Evolutionary conservation across 2,113 vertebrate species (phyloP).

Genomic region (Argyrosomus japonicus): DNA sequence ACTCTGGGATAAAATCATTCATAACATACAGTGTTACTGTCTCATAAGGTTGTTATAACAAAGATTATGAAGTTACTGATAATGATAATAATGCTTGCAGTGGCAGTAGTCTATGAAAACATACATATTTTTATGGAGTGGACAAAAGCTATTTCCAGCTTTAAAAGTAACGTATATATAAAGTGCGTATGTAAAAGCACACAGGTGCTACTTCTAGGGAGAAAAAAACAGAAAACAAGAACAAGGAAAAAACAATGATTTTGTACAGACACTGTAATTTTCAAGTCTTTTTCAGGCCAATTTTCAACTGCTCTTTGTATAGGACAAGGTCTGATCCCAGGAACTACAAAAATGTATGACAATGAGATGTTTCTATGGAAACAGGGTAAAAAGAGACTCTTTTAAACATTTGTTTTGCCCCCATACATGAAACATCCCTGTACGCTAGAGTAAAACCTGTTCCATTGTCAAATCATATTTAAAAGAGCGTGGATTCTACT

Average conservation of each 20-base stretch:
- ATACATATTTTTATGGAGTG: constrained; percentile 67
- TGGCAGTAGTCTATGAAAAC: constrained; percentile 51
- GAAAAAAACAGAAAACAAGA: constrained; percentile 28
- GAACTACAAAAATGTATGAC: constrained; percentile 46
- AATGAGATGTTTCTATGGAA: constrained; percentile 72
- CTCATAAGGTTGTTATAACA: constrained; percentile 34
- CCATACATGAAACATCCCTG: constrained; percentile 14
- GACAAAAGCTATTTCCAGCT: constrained; percentile 62
- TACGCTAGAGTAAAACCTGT: background rate
- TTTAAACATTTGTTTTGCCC: constrained; percentile 42
- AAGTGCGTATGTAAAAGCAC: constrained; percentile 66
- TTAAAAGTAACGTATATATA: constrained; percentile 50
- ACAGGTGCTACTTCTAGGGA: constrained; percentile 67
- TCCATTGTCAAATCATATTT: background rate
- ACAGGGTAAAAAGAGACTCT: constrained; percentile 69
- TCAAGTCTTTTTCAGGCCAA: constrained; percentile 65
- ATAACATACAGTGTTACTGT: constrained; percentile 36
- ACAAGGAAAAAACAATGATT: constrained; percentile 47
- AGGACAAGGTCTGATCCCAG: constrained; percentile 41
- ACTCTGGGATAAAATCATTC: constrained; percentile 71
- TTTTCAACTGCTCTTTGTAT: constrained; percentile 73
- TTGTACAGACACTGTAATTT: constrained; percentile 73
- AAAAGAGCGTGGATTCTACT: background rate
- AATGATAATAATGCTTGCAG: constrained; percentile 57
- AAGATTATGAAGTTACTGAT: constrained; percentile 55